Evolutionary conservation across 2,888 invertebrate genomes (phyloP).

Genomic region (Philereme transversata): DNA sequence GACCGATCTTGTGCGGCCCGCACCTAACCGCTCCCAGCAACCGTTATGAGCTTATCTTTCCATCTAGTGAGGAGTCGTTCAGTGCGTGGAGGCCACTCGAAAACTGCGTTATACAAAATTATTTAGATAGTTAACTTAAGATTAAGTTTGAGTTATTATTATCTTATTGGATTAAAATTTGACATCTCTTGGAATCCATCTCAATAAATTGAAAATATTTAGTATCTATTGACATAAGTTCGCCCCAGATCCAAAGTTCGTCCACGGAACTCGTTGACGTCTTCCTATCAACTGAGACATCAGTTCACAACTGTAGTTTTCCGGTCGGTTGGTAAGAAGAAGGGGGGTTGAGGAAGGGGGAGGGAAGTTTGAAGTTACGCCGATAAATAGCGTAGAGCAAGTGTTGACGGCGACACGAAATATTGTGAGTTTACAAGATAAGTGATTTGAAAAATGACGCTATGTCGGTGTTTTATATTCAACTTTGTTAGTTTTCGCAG

Average conservation of each 20-base stretch:
- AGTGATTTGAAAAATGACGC: constrained; percentile 11
- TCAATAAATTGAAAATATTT: not conserved
- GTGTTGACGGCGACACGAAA: constrained; percentile 30
- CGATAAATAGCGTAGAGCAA: constrained; percentile 33
- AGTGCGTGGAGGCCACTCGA: no score
- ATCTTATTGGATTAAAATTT: no score
- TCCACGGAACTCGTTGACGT: constrained; percentile 30
- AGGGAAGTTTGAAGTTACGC: constrained; percentile 22
- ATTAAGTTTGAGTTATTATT: no score
- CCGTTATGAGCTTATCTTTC: no score
- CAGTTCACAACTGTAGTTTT: constrained; percentile 34
- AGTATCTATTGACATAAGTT: constrained; percentile 1
- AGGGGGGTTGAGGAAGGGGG: constrained; percentile 7
- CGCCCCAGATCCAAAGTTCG: constrained; percentile 6
- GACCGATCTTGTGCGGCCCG: no score
- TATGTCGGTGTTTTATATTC: no score
- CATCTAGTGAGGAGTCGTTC: no score
- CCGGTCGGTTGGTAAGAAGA: constrained; percentile 19
- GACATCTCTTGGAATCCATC: not conserved
- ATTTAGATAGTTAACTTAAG: no score
- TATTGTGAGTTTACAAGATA: constrained; percentile 22
- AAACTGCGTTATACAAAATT: no score
- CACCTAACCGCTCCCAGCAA: no score
- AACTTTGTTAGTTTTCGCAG: no score
- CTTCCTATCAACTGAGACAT: constrained; percentile 36